phyloP scores from a whole-genome alignment of 2,797 vertebrate species.

The Chromis chromis region DNA sequence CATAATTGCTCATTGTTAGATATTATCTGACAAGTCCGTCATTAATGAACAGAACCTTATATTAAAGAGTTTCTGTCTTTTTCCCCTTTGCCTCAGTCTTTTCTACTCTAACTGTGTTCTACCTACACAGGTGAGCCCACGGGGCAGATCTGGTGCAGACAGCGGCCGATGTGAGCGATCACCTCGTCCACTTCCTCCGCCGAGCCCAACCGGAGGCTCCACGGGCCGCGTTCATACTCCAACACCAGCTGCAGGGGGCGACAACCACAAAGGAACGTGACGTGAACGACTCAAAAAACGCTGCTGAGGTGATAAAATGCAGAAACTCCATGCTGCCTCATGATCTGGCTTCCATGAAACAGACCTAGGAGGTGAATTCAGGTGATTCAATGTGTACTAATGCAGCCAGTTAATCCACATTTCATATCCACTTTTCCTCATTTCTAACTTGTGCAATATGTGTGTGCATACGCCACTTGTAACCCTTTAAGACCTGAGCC shows the following conservation, averaged over 20 bases:
- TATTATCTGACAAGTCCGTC: no score
- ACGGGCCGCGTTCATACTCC: conserved; percentile 88
- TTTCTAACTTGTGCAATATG: no score
- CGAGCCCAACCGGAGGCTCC: conserved; percentile 87
- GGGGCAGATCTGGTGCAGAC: conserved; percentile 89
- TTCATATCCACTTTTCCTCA: no score
- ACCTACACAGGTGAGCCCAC: conserved; percentile 89
- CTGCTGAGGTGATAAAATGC: background rate
- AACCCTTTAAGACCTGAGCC: no score
- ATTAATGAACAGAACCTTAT: no score
- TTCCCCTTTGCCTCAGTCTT: no score
- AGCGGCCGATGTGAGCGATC: conserved; percentile 89
- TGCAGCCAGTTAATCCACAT: no score
- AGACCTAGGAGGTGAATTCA: background rate
- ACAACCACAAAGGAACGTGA: background rate
- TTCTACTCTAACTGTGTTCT: background rate
- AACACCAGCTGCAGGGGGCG: conserved; percentile 86
- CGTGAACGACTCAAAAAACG: no score
- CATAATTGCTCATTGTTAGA: no score
- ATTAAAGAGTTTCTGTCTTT: background rate
- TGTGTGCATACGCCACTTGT: background rate
- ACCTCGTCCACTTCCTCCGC: conserved; percentile 89
- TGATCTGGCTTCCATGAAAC: background rate
- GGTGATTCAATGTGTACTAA: background rate
- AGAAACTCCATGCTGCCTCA: no score